phyloP scores from a whole-genome alignment of 1,140 invertebrate species.

The Nasonia vitripennis region DNA sequence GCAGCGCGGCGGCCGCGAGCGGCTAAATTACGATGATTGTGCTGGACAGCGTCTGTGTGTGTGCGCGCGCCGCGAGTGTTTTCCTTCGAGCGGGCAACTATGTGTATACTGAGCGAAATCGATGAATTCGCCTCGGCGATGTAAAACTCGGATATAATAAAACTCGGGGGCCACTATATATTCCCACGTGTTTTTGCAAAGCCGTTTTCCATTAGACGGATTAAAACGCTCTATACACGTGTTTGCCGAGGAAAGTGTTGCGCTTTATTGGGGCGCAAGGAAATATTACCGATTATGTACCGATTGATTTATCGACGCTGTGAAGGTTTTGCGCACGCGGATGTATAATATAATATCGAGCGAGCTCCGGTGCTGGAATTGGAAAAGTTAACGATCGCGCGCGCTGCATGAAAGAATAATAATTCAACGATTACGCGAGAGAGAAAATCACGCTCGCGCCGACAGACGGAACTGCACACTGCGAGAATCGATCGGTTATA shows the following conservation, averaged over 20 bases:
- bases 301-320: slow-evolving; percentile 35
- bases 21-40: slow-evolving; percentile 34
- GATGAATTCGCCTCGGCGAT: slow-evolving; percentile 14
- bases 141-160: slow-evolving; percentile 31
- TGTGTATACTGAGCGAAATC: slow-evolving; percentile 13
- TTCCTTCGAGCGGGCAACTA: slow-evolving; percentile 24
- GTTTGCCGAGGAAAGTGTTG: background rate
- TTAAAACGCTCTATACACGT: background rate
- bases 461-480: background rate
- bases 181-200: slow-evolving; percentile 31
- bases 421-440: background rate
- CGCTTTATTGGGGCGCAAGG: slow-evolving; percentile 25
- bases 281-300: slow-evolving; percentile 26
- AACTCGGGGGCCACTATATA: background rate
- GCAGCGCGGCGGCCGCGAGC: background rate
- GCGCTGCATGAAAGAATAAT: background rate
- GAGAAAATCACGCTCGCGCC: background rate
- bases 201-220: slow-evolving; percentile 42
- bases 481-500: background rate
- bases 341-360: too few species aligned
- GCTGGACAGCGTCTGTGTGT: background rate
- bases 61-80: background rate
- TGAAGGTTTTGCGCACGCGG: background rate
- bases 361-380: too few species aligned
- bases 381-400: too few species aligned